Percentiles rank a stretch among this genome's conserved stretches.
Evolutionary conservation across 2,888 invertebrate species (phyloP).

Genomic region (Toxonevra muliebris): DNA sequence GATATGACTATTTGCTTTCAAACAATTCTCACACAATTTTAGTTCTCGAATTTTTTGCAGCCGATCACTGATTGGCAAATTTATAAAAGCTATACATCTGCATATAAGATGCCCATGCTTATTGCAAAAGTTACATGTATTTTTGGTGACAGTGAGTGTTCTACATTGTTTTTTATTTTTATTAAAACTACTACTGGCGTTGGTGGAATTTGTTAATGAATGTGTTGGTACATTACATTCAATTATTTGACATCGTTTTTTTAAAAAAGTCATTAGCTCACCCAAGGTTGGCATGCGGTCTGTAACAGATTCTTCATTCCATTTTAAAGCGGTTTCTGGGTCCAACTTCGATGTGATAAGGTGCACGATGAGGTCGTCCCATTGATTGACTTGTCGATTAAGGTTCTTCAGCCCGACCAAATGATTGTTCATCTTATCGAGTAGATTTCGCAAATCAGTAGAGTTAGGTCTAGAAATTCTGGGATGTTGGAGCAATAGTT

Average conservation of each 20-base stretch:
- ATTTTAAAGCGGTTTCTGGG: constrained; percentile 27
- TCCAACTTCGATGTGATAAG: constrained; percentile 32
- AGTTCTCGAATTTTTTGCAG: constrained; percentile 8
- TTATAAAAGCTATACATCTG: constrained; percentile 26
- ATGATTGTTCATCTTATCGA: constrained; percentile 37
- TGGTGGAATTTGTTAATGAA: constrained; percentile 14
- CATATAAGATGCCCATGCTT: constrained; percentile 28
- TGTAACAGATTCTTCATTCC: constrained; percentile 29
- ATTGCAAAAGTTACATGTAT: constrained; percentile 27
- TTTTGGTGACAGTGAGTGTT: constrained; percentile 19
- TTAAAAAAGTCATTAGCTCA: constrained; percentile 27
- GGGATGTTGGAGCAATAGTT: constrained; percentile 30
- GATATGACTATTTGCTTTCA: constrained; percentile 7
- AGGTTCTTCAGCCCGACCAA: constrained; percentile 30
- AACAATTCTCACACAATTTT: constrained; percentile 10
- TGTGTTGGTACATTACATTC: constrained; percentile 31
- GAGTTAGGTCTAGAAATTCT: constrained; percentile 29
- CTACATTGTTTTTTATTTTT: constrained; percentile 22
- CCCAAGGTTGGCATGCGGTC: constrained; percentile 26
- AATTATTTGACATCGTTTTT: constrained; percentile 34
- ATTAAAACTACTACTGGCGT: constrained; percentile 6
- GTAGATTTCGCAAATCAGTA: constrained; percentile 30
- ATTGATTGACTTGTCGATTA: constrained; percentile 31
- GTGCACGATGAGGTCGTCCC: constrained; percentile 30
- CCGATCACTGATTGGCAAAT: constrained; percentile 22